A percentile compares a stretch with the other conserved stretches of the same genome.
phyloP scores from a whole-genome alignment of 2,113 vertebrate species.

The Platichthys stellatus region DNA sequence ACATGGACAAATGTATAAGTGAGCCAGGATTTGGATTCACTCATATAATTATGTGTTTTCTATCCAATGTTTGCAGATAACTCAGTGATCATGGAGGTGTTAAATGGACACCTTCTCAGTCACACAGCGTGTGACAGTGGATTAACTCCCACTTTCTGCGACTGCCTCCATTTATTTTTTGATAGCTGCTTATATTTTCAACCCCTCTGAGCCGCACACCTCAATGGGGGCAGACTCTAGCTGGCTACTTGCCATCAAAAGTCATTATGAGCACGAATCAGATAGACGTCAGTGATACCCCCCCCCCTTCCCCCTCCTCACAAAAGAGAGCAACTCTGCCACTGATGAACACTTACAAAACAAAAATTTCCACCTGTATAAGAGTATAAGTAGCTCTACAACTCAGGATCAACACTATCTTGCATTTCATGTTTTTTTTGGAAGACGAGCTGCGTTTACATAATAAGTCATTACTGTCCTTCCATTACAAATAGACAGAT shows the following conservation, averaged over 20 bases:
- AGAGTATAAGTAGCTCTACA: too few species aligned
- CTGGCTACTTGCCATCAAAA: background rate
- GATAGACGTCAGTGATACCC: background rate
- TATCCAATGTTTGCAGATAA: background rate
- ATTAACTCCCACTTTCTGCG: background rate
- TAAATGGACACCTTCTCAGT: background rate
- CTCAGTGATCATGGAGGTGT: background rate
- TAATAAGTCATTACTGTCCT: background rate
- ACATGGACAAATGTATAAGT: background rate
- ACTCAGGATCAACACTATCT: too few species aligned
- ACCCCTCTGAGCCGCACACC: background rate
- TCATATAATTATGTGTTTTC: background rate
- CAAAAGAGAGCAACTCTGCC: too few species aligned
- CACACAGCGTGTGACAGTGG: background rate
- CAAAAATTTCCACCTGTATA: too few species aligned
- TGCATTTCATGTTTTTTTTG: too few species aligned
- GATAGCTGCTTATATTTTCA: background rate
- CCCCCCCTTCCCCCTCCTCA: too few species aligned
- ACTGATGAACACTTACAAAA: too few species aligned
- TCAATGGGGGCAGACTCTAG: background rate
- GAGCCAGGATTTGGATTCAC: background rate
- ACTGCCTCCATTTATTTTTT: background rate
- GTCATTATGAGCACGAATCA: background rate
- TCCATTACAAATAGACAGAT: constrained; percentile 11
- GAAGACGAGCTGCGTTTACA: too few species aligned